phyloP scores from a whole-genome alignment of 2,113 vertebrate genomes.

The Gallinago jamesoni region DNA sequence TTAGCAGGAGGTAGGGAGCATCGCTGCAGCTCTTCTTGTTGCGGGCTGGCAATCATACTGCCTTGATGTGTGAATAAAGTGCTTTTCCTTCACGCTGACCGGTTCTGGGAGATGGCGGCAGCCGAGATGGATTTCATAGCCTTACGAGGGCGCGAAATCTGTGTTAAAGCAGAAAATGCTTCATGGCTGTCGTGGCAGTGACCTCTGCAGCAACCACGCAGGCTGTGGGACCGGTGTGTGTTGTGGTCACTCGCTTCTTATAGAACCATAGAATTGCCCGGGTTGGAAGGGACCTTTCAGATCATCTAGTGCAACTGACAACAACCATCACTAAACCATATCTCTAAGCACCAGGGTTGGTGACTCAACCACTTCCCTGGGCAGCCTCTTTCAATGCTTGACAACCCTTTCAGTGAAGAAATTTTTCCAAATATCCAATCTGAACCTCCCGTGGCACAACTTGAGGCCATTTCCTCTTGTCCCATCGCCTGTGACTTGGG shows the following conservation, averaged over 20 bases:
- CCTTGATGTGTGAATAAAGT: neutral
- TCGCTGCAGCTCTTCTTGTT: accelerated
- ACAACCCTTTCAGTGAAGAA: too few relatives aligned
- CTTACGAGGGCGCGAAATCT: neutral
- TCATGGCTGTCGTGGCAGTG: accelerated
- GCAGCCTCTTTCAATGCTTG: too few relatives aligned
- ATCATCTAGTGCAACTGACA: too few relatives aligned
- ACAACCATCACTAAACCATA: too few relatives aligned
- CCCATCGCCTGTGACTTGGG: too few relatives aligned
- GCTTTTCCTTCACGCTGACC: neutral
- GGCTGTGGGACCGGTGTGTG: accelerated
- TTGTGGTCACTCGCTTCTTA: accelerated
- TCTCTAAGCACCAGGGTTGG: too few relatives aligned
- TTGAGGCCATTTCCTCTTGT: too few relatives aligned
- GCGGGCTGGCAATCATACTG: accelerated
- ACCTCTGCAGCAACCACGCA: accelerated
- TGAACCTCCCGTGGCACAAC: too few relatives aligned
- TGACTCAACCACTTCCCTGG: too few relatives aligned
- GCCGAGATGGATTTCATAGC: neutral
- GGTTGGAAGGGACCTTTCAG: too few relatives aligned
- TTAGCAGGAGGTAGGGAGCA: neutral
- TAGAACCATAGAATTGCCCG: too few relatives aligned
- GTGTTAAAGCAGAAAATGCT: neutral
- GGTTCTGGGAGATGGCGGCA: neutral
- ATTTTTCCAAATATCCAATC: too few relatives aligned